Evolutionary conservation across 2,113 vertebrate genomes (phyloP).

Genomic region (Menura novaehollandiae): DNA sequence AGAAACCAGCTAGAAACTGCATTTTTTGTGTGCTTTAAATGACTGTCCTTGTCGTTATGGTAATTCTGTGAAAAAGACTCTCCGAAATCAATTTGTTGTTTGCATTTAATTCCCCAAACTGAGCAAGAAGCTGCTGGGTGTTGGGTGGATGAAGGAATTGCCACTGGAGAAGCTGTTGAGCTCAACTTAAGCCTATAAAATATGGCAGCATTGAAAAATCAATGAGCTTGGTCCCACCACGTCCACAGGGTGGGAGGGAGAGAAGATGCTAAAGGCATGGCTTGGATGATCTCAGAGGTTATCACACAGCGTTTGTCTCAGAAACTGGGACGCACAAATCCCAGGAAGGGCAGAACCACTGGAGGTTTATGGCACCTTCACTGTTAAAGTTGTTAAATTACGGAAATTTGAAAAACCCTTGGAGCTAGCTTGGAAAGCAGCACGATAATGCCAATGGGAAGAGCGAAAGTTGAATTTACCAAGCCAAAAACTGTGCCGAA

Average conservation of each 20-base stretch:
- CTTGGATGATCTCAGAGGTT: background rate
- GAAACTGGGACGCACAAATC: background rate
- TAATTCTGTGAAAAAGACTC: background rate
- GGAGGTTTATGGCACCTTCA: background rate
- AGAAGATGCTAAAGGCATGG: background rate
- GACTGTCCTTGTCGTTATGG: slow-evolving; percentile 6
- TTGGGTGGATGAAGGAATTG: background rate
- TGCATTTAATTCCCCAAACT: background rate
- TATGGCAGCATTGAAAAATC: background rate
- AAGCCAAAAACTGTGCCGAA: background rate
- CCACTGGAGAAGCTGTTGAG: background rate
- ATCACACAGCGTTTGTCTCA: background rate
- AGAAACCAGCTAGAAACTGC: background rate
- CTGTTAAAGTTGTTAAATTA: background rate
- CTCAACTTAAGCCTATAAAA: background rate
- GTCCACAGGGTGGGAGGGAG: background rate
- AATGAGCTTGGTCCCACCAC: background rate
- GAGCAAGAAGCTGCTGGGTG: background rate
- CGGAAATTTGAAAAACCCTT: background rate
- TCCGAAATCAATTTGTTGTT: slow-evolving; percentile 24
- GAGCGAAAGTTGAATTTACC: background rate
- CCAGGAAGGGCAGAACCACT: background rate
- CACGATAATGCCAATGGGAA: background rate
- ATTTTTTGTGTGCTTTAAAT: background rate
- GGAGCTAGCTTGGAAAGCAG: background rate